These are phyloP conservation scores for Tinamus major DNA, from an alignment of 2,797 vertebrate genomes.

Conservation along the genomic window DNA sequence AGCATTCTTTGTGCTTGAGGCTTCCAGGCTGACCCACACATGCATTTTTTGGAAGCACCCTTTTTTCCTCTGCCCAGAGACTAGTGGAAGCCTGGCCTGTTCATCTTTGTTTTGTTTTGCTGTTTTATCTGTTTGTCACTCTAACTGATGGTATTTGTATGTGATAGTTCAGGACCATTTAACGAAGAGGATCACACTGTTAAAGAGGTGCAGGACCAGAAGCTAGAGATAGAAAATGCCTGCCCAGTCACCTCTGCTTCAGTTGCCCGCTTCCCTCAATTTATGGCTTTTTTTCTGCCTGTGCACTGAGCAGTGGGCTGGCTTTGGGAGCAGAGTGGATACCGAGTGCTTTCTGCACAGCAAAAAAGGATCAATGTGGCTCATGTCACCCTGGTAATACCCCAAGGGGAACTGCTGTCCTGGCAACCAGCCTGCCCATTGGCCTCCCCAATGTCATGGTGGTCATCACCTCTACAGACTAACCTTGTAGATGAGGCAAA, in stretches of 20 bases:
- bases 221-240: not conserved
- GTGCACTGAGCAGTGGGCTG: not conserved
- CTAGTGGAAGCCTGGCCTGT: not conserved
- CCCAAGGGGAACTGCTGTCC: not conserved
- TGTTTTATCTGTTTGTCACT: not conserved
- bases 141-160: not conserved
- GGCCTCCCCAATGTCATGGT: not conserved
- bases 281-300: not conserved
- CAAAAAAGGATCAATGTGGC: not conserved
- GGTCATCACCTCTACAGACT: not conserved
- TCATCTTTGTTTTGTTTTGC: not conserved
- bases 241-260: not conserved
- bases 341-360: not conserved
- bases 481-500: not conserved
- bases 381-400: not conserved
- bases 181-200: not conserved
- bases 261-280: not conserved
- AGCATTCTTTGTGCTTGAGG: not conserved
- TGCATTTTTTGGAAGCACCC: not conserved
- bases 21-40: not conserved
- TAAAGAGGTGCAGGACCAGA: not conserved
- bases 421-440: conserved; percentile 32
- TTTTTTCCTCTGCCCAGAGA: not conserved
- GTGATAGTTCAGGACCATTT: not conserved
- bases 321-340: accelerated